Evolutionary conservation across 2,888 invertebrate genomes (phyloP), one percentile per base, ranked within the genome.

Genomic region (Agriopis marginaria): DNA sequence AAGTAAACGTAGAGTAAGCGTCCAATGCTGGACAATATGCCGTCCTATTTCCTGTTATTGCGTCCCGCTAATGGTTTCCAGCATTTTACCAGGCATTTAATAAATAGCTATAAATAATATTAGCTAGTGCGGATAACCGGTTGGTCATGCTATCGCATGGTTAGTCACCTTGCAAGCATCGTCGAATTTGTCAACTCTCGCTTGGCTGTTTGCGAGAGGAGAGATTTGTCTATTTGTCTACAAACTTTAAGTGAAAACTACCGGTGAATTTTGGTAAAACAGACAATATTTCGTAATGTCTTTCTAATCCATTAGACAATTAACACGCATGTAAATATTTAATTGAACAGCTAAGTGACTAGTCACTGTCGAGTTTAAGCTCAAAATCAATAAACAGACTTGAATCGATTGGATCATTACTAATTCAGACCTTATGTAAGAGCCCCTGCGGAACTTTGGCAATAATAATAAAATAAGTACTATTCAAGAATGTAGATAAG

Each of bases 201-300:
- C 40, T 55, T n/a, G 10, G 11, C 40, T 69, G 53, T 69, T 69
- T 69, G 66, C 66, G 17, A 45, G 62, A 58, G 51, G 70, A 70
- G 70, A 70, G 59, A 70, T 70, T 62, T 63, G 61, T 65, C 60
- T 65, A 45, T 69, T 66, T 66, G 32, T 42, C 62, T 53, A 61
- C 42, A 62, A 62, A 62, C 14, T 60, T 14, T 32, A 39, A 61
- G 70, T 63, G 66, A 70, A 62, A 65, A 69, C 56, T 45, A 65
- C 61, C 58, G 50, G n/a, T 4, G 32, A n/a, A 56, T 69, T 61
- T 55, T 11, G n/a, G 55, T 61, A 23, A 61, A 63, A 59, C 49
- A 63, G 53, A 14, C 42, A 63, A 63, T 55, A 50, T 44, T 49
- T 8, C 14, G 55, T 56, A 63, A 67, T 60, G 47, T 54, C 45